Percentiles rank a stretch among this genome's conserved stretches.
These are phyloP conservation scores for Cyprinodon variegatus DNA, from an alignment of 2,113 vertebrate species.

Conservation along the genomic window DNA sequence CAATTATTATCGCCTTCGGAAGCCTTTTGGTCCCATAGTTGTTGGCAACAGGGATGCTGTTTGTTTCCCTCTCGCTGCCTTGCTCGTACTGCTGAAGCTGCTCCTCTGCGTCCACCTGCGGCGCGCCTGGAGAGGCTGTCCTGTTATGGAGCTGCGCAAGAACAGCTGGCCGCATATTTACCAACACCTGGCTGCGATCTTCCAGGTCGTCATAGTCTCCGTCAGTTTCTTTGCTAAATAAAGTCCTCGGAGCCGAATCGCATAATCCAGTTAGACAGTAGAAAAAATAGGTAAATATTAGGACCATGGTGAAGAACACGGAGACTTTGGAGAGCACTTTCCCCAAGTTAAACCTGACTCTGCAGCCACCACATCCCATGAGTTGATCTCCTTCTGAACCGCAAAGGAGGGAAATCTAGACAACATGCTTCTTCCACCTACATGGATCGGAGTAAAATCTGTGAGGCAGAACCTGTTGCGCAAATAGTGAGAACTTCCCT, in stretches of 20 bases:
- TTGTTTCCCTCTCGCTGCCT: conserved; percentile 24
- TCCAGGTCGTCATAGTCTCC: conserved; percentile 54
- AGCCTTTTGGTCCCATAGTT: conserved; percentile 76
- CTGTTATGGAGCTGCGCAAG: conserved; percentile 31
- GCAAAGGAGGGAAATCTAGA: conserved; percentile 59
- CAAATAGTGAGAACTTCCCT: conserved; percentile 22
- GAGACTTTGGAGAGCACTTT: conserved; percentile 79
- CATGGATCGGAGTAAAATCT: conserved; percentile 29
- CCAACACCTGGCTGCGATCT: conserved; percentile 37
- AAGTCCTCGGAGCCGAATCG: conserved; percentile 66
- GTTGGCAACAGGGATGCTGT: conserved; percentile 67
- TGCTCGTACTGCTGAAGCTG: conserved; percentile 1
- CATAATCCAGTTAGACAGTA: conserved; percentile 81
- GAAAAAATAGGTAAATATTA: conserved; percentile 84
- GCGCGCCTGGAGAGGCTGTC: conserved; percentile 32
- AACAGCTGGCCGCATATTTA: conserved; percentile 52
- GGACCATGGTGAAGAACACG: conserved; percentile 81
- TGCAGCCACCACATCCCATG: conserved; percentile 86
- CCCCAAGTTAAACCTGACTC: conserved; percentile 74
- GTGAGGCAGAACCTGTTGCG: conserved; percentile 64
- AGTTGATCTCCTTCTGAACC: conserved; percentile 73
- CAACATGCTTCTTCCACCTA: conserved; percentile 72
- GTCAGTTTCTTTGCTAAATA: conserved; percentile 35
- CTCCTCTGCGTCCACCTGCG: conserved; percentile 36
- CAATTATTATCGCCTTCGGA: conserved; percentile 81